Conservation (phyloP, 2,888 invertebrate genomes). For the Onchidella celtica region DNA sequence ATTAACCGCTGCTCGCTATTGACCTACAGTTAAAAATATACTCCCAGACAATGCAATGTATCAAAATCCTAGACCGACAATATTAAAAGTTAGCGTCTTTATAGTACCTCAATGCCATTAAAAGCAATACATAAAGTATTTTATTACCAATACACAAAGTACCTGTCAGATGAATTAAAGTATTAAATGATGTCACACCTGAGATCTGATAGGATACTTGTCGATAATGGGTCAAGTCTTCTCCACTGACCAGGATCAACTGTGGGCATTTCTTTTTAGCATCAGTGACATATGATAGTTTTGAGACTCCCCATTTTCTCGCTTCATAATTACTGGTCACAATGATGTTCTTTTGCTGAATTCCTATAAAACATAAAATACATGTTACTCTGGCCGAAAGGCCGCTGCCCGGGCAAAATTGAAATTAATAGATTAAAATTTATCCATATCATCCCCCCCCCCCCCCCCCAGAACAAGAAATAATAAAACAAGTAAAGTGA, state of each 20-base stretch:
- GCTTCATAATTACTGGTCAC: conserved; percentile 93
- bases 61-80: no score
- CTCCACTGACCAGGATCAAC: conserved; percentile 89
- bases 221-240: conserved; percentile 90
- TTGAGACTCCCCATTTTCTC: conserved; percentile 87
- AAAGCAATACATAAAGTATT: not conserved
- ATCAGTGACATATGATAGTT: conserved; percentile 89
- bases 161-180: not conserved
- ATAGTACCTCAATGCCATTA: no score
- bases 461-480: no score
- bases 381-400: no score
- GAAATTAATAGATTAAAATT: no score
- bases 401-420: no score
- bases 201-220: conserved; percentile 89
- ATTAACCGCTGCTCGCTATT: no score
- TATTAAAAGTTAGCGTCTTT: no score
- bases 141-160: not conserved
- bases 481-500: no score
- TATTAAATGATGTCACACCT: conserved; percentile 64
- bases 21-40: no score
- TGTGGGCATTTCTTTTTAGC: conserved; percentile 88
- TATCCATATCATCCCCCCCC: no score
- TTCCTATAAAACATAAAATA: conserved; percentile 82
- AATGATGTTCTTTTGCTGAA: conserved; percentile 91
- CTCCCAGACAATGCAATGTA: no score